phyloP scores from a whole-genome alignment of 1,140 invertebrate genomes.

The Acromyrmex echinatior region DNA sequence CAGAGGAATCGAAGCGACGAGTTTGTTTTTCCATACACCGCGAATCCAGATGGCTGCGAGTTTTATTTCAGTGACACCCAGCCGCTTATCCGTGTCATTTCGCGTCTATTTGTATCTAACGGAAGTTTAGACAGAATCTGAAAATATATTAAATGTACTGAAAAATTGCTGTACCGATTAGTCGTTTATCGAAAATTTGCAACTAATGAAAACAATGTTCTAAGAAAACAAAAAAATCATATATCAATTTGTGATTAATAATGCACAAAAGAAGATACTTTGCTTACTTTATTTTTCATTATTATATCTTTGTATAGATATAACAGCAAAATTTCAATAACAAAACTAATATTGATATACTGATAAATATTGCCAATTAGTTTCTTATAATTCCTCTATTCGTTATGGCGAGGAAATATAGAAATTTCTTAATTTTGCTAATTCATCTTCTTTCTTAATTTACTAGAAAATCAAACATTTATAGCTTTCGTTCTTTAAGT shows the following conservation, averaged over 20 bases:
- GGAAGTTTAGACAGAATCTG: slow-evolving; percentile 63
- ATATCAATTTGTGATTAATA: neutral
- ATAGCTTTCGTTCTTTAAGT: too few relatives aligned
- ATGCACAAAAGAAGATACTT: neutral
- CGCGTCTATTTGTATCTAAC: slow-evolving; percentile 72
- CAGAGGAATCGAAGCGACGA: slow-evolving; percentile 32
- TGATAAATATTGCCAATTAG: neutral
- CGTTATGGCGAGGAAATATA: neutral
- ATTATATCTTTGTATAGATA: neutral
- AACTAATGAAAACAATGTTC: neutral
- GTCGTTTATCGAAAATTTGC: neutral
- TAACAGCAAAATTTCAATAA: neutral
- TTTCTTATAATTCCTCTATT: neutral
- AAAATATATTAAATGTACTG: neutral
- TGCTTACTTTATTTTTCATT: neutral
- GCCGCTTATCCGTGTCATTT: slow-evolving; percentile 76
- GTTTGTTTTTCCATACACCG: slow-evolving; percentile 70
- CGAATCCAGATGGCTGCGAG: slow-evolving; percentile 73
- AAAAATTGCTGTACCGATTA: neutral
- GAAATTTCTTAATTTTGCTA: neutral
- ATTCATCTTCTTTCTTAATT: neutral
- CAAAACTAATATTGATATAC: neutral
- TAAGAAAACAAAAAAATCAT: neutral
- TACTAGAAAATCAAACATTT: too few relatives aligned
- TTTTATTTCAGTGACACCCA: slow-evolving; percentile 79